Evolutionary conservation across 2,113 vertebrate genomes (phyloP), one percentile per base, ranked within the genome.

Genomic region (Syngnathus scovelli): DNA sequence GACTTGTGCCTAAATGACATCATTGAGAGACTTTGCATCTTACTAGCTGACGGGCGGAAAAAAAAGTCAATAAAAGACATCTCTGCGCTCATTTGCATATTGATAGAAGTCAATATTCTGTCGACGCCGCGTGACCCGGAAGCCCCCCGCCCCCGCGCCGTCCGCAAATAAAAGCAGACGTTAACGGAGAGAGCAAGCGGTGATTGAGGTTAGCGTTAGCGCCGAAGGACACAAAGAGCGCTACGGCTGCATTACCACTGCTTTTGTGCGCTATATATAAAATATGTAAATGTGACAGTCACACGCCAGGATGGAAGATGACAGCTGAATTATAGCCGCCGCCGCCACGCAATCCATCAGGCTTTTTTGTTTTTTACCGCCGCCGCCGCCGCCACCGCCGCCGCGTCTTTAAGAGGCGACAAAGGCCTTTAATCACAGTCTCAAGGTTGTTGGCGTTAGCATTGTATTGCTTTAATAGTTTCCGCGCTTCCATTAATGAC

Each of bases 341-440:
- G 92, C 89, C 86, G 92, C 89, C 86, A 83, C 41, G 21, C n/a
- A 91, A 92, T 89, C 90, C 90, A 91, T 91, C 90, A 90, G 89
- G 87, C 91, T 90, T 92, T 92, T 92, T 92, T 92, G 92, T 90
- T 92, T 92, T 92, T 92, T 91, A 91, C 86, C 86, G 80, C 89
- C 89, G 89, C 52, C 54, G 12, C 55, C 90, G 90, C 88, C 91
- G 88, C 88, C 89, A 88, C 51, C 54, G 23, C 55, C 90, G 90
- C 88, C 91, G 88, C 88, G 85, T 91, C 92, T 93, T 96, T 90
- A 93, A 93, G 94, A 94, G 93, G 90, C 93, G 92, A 88, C 93
- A 95, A 95, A 85, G 93, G 93, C 93, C 94, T 94, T 95, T 95
- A 96, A 96, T 96, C 96, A 96, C 95, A 96, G 93, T 94, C 93